These are phyloP conservation scores for Enoplosus armatus DNA, from an alignment of 2,797 vertebrate genomes.

Conservation along the genomic window DNA sequence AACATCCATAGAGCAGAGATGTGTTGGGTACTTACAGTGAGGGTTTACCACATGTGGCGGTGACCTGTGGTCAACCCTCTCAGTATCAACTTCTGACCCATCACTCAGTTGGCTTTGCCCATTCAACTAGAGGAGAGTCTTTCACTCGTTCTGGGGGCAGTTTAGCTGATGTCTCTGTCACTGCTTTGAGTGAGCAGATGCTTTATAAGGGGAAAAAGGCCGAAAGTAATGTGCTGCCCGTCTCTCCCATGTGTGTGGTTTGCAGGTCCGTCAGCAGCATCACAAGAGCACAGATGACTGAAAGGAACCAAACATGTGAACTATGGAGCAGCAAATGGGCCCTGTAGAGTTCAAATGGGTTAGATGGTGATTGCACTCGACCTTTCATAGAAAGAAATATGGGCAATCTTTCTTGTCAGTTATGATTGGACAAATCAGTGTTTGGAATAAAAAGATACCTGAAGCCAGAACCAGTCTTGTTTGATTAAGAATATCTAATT, in stretches of 20 bases:
- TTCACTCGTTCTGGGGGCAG: slow-evolving; percentile 38
- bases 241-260: slow-evolving; percentile 73
- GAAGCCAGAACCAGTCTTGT: not conserved
- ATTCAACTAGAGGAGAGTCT: slow-evolving; percentile 42
- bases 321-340: slow-evolving; percentile 32
- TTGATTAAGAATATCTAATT: not conserved
- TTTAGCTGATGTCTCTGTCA: slow-evolving; percentile 69
- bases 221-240: slow-evolving; percentile 50
- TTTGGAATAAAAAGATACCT: not conserved
- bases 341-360: slow-evolving; percentile 26
- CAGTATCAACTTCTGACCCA: slow-evolving; percentile 52
- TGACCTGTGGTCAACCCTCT: slow-evolving; percentile 48
- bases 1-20: not conserved
- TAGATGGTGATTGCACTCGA: not conserved
- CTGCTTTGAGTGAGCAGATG: slow-evolving; percentile 59
- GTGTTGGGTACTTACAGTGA: slow-evolving; percentile 29
- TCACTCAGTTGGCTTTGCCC: slow-evolving; percentile 67
- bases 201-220: slow-evolving; percentile 54
- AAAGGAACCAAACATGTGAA: slow-evolving; percentile 66
- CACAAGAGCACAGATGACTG: slow-evolving; percentile 66
- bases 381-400: not conserved
- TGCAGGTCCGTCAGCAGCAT: slow-evolving; percentile 71
- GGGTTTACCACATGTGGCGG: slow-evolving; percentile 21
- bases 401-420: not conserved
- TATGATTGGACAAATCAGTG: not conserved